Base-by-base conservation (phyloP, 2,888 invertebrate genomes). In the Podotricha telesiphe region DNA sequence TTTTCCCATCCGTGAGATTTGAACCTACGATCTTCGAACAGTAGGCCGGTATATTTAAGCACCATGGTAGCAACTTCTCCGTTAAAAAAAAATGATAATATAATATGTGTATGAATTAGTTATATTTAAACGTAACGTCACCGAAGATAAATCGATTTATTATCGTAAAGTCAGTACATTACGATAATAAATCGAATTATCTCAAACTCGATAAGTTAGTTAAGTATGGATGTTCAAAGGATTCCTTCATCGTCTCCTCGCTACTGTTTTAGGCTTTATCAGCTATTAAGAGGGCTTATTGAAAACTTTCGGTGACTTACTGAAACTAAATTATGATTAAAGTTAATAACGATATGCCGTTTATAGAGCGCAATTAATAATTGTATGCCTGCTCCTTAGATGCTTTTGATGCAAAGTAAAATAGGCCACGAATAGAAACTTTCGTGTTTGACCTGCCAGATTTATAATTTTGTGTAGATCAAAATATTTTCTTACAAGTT, bases 361-460 rank as follows among this genome's bases (percentile, higher is more conserved):
- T 45, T 2, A 17, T 13, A 6, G n/a, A 55, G 37, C n/a, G 11
- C 13, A 28, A 10, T 59, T 22, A 28, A 28, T 45, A 10, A 22
- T 22, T 45, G 59, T 6, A 17, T 45, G n/a, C n/a, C 22, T 40
- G 3, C 20, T 15, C 2, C 8, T 58, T 42, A 58, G 42, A 58
- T 10, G 2, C 1, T 13, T 28, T 11, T 22, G 42, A 45, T 42
- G 20, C 22, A 5, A 22, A 22, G 22, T 15, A 40, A 59, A 17
- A 59, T 59, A 59, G n/a, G 22, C 42, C 42, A 45, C 22, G 22
- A 59, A 45, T 6, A n/a, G n/a, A 42, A 42, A 45, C 59, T 59
- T 55, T 55, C 55, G 34, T 55, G 34, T 37, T 55, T 55, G 55
- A 55, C 55, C 55, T 55, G 55, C 55, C 34, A 55, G 55, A 55